Conservation (phyloP, 2,113 vertebrate genomes). For the Dipodomys stephensi region DNA sequence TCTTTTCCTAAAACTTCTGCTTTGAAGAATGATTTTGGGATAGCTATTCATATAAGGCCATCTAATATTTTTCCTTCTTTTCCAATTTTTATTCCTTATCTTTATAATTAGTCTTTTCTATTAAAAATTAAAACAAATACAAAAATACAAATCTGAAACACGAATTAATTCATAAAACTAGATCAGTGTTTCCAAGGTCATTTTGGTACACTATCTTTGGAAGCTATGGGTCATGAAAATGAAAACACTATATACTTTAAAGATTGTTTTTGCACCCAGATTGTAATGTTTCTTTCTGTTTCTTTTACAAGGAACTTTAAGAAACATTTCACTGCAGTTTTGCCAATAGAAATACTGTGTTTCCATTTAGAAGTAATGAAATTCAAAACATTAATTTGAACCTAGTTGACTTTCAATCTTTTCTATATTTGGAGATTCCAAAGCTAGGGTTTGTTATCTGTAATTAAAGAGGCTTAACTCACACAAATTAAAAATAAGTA, state of each 20-base stretch:
- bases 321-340: conserved; percentile 9
- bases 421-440: neutral
- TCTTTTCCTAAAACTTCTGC: neutral
- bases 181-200: neutral
- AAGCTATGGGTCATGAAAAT: neutral
- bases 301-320: conserved; percentile 42
- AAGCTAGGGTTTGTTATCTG: neutral
- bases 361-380: conserved; percentile 34
- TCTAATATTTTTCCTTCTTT: neutral
- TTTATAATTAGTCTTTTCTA: conserved; percentile 1
- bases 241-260: conserved; percentile 24
- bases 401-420: neutral
- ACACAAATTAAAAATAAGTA: neutral
- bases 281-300: conserved; percentile 16
- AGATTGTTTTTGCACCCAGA: conserved; percentile 11
- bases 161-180: neutral
- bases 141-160: neutral
- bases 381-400: neutral
- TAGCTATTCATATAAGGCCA: neutral
- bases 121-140: neutral
- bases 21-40: neutral
- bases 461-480: neutral
- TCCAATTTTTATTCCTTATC: neutral
- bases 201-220: conserved; percentile 18
- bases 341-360: neutral